A percentile compares a stretch with the other conserved stretches of the same genome.
Evolutionary conservation across 2,888 invertebrate species (phyloP).

Genomic region (Tricholauxania praeusta): DNA sequence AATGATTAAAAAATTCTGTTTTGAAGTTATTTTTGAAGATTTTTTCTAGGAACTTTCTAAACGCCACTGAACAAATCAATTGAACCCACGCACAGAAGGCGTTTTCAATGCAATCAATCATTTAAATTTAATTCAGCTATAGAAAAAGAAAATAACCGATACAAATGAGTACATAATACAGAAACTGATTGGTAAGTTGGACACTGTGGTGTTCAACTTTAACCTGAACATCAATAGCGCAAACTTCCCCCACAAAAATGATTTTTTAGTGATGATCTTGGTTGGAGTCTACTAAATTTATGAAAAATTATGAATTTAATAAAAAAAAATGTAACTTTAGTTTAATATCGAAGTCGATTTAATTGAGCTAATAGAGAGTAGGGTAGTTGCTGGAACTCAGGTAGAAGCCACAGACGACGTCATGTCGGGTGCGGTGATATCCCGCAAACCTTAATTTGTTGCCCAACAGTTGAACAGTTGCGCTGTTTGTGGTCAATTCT

Average conservation of each 20-base stretch:
- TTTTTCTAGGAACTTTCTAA: neutral
- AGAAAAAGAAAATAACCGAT: neutral
- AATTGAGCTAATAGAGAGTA: conserved; percentile 59
- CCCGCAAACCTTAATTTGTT: conserved; percentile 65
- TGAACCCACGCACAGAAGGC: neutral
- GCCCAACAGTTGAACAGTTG: neutral
- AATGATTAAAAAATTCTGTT: no score
- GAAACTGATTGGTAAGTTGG: neutral
- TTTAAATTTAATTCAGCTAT: conserved; percentile 2
- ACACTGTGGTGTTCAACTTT: conserved; percentile 24
- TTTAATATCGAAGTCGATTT: conserved; percentile 49
- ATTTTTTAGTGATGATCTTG: conserved; percentile 41
- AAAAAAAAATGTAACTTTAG: conserved; percentile 2
- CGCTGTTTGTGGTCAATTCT: neutral
- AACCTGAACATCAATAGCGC: neutral
- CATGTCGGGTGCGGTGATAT: conserved; percentile 50
- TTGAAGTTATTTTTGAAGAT: no score
- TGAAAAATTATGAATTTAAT: conserved; percentile 57
- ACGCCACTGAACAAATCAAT: neutral
- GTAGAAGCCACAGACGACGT: neutral
- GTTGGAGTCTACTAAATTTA: conserved; percentile 61
- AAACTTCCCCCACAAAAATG: neutral
- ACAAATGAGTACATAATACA: conserved; percentile 25
- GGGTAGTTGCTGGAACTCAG: neutral
- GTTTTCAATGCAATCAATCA: conserved; percentile 22